Percentiles rank a stretch among this genome's conserved stretches.
phyloP scores from a whole-genome alignment of 2,888 invertebrate species.

The Thera britannica region DNA sequence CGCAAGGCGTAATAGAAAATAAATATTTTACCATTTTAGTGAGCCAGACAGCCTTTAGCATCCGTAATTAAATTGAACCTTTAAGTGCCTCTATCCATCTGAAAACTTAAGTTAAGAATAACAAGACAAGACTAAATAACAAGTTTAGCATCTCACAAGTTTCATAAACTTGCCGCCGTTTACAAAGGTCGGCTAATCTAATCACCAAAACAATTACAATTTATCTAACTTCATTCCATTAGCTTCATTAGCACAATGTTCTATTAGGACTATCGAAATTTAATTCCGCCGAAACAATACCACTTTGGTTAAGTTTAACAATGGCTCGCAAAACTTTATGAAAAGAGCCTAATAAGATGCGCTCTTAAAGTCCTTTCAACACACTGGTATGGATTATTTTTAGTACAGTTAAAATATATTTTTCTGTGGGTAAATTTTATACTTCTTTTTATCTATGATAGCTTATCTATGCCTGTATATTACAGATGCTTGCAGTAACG shows the following conservation, averaged over 20 bases:
- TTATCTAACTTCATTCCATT: constrained; percentile 26
- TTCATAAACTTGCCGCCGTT: constrained; percentile 8
- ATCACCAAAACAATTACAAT: constrained; percentile 24
- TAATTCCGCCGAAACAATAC: constrained; percentile 12
- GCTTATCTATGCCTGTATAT: constrained; percentile 10
- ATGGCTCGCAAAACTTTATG: background rate
- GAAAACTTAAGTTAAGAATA: too few relatives aligned
- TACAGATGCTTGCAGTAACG: constrained; percentile 20
- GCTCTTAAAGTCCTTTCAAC: too few relatives aligned
- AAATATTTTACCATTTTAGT: too few relatives aligned
- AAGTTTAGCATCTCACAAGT: constrained; percentile 6
- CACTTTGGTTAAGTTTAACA: constrained; percentile 9
- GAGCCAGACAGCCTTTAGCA: too few relatives aligned
- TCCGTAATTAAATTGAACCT: too few relatives aligned
- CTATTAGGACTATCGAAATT: constrained; percentile 24
- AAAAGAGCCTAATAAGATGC: background rate
- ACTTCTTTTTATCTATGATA: background rate
- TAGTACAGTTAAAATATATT: too few relatives aligned
- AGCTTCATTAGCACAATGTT: constrained; percentile 27
- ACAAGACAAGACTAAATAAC: constrained; percentile 2
- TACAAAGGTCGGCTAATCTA: constrained; percentile 14
- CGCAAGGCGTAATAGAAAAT: too few relatives aligned
- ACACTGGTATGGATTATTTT: too few relatives aligned
- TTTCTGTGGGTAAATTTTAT: background rate
- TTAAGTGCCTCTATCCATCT: too few relatives aligned